Conservation (phyloP, 2,797 vertebrate genomes). For the Micromesistius poutassou region DNA sequence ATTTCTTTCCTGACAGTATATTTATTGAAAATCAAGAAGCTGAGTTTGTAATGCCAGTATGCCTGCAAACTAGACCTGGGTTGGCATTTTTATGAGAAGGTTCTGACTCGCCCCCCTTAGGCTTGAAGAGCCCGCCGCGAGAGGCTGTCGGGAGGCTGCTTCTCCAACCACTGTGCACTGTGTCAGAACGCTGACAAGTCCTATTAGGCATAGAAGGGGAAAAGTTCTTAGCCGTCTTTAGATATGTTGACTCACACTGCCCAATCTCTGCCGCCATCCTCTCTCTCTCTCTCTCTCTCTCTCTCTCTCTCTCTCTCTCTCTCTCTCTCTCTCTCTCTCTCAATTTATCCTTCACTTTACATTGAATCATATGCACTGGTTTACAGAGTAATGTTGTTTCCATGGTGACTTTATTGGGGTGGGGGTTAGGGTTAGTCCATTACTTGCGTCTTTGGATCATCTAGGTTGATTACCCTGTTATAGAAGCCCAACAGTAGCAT, state of each 20-base stretch:
- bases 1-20: slow-evolving; percentile 18
- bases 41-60: slow-evolving; percentile 26
- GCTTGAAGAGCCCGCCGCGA: slow-evolving; percentile 58
- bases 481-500: not conserved
- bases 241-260: slow-evolving; percentile 33
- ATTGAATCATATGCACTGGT: not conserved
- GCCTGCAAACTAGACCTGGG: slow-evolving; percentile 49
- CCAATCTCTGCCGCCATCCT: not conserved
- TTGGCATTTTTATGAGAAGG: slow-evolving; percentile 44
- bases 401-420: not conserved
- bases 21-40: slow-evolving; percentile 46
- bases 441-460: not conserved
- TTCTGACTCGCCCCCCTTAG: slow-evolving; percentile 45
- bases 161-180: slow-evolving; percentile 19
- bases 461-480: not conserved
- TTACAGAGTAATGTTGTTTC: not conserved
- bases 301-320: not conserved
- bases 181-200: slow-evolving; percentile 50
- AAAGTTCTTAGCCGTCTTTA: slow-evolving; percentile 47
- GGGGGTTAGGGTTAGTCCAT: too few relatives aligned
- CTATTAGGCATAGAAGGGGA: slow-evolving; percentile 35
- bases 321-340: not conserved
- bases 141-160: slow-evolving; percentile 41
- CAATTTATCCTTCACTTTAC: too few relatives aligned
- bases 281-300: not conserved